These are phyloP conservation scores for Clusia tigrina DNA, from an alignment of 2,888 invertebrate genomes.

Conservation along the genomic window DNA sequence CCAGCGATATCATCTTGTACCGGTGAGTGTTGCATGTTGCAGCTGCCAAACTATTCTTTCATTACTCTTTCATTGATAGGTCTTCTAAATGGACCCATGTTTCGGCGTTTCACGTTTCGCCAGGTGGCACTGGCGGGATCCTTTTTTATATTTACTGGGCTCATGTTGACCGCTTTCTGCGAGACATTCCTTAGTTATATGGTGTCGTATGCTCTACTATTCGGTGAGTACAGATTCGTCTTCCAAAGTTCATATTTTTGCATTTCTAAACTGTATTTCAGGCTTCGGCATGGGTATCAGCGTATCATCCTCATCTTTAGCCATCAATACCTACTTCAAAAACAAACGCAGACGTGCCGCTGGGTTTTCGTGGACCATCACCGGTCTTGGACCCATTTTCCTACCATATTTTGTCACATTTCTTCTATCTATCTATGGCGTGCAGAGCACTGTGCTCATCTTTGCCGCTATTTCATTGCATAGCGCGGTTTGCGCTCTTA, in stretches of 20 bases:
- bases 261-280: conserved; percentile 21
- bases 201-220: conserved; percentile 73
- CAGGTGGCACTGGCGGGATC: conserved; percentile 74
- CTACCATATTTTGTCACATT: conserved; percentile 76
- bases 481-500: conserved; percentile 71
- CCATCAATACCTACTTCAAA: conserved; percentile 79
- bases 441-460: conserved; percentile 73
- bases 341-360: conserved; percentile 74
- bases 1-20: conserved; percentile 75
- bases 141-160: conserved; percentile 68
- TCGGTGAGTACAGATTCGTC: conserved; percentile 67
- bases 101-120: conserved; percentile 73
- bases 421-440: conserved; percentile 70
- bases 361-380: conserved; percentile 76
- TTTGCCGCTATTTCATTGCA: conserved; percentile 75
- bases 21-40: conserved; percentile 64
- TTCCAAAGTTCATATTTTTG: background rate
- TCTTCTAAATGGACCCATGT: conserved; percentile 75
- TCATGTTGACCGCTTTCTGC: conserved; percentile 71
- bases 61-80: conserved; percentile 35
- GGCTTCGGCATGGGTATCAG: conserved; percentile 71
- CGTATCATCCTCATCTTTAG: conserved; percentile 74
- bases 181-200: conserved; percentile 72
- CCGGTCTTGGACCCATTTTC: conserved; percentile 76
- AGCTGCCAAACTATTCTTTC: background rate